A percentile compares a stretch with the other conserved stretches of the same genome.
Evolutionary conservation across 2,888 invertebrate genomes (phyloP).

Genomic region (Troides oblongomaculatus): DNA sequence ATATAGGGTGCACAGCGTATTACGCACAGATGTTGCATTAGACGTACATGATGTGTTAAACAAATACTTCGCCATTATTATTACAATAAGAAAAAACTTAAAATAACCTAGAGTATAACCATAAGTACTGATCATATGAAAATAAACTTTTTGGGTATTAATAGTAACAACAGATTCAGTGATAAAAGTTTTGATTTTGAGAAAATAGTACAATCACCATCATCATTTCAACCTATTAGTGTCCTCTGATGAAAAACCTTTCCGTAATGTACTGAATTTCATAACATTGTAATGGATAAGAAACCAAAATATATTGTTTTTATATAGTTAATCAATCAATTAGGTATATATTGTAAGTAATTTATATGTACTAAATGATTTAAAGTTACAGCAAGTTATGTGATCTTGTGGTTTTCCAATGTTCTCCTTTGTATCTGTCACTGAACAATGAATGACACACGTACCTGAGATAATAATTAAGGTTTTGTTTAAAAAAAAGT

Average conservation of each 20-base stretch:
- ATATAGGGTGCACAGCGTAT: conserved; percentile 44
- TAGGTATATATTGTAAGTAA: background rate
- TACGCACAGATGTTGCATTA: conserved; percentile 61
- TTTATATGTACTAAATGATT: background rate
- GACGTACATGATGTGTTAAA: conserved; percentile 31
- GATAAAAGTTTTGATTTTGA: no score
- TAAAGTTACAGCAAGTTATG: background rate
- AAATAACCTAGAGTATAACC: background rate
- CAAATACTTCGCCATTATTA: conserved; percentile 7
- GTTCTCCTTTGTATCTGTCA: no score
- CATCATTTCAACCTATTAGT: no score
- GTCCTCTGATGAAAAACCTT: background rate
- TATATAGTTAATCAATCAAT: no score
- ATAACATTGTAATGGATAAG: background rate
- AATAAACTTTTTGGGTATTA: background rate
- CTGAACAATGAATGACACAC: no score
- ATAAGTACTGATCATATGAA: background rate
- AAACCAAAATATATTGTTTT: no score
- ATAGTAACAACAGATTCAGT: no score
- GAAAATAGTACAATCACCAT: no score
- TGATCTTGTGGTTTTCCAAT: no score
- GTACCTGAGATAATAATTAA: no score
- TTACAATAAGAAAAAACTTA: background rate
- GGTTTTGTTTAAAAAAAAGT: background rate
- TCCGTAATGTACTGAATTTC: background rate